These are phyloP conservation scores for Gavialis gangeticus DNA, from an alignment of 2,113 vertebrate species.

Conservation along the genomic window DNA sequence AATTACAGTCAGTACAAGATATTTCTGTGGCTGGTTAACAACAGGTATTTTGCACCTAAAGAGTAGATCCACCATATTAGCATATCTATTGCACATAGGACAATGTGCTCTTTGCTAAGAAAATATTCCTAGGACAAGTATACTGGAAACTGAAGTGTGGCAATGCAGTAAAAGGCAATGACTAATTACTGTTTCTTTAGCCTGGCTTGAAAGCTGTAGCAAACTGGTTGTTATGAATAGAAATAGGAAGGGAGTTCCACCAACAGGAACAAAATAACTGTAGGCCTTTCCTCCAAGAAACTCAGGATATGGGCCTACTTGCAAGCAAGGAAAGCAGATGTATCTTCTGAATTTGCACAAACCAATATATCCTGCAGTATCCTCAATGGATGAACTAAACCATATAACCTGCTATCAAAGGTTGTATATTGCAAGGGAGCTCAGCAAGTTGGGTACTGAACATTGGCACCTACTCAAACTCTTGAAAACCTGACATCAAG, in stretches of 20 bases:
- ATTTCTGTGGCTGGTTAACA: background rate
- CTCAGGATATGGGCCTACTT: background rate
- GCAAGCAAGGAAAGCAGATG: background rate
- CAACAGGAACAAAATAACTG: constrained; percentile 41
- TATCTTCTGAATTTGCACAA: constrained; percentile 6
- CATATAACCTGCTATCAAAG: background rate
- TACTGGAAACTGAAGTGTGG: background rate
- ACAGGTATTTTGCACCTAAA: no score
- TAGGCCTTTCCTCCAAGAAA: constrained; percentile 51
- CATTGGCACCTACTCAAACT: background rate
- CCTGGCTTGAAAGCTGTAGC: constrained; percentile 15
- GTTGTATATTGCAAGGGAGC: background rate
- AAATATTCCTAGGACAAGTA: background rate
- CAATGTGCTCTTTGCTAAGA: background rate
- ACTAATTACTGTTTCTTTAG: background rate
- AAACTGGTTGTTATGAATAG: constrained; percentile 47
- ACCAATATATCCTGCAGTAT: background rate
- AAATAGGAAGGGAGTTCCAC: constrained; percentile 72
- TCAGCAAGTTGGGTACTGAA: background rate
- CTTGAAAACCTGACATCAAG: background rate
- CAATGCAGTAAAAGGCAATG: background rate
- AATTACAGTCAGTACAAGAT: background rate
- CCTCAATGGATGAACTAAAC: background rate
- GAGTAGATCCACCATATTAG: fast-evolving
- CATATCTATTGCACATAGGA: fast-evolving